Evolutionary conservation across 64 coral and sea anemone genomes (phyloP).

Genomic region (Montipora efflorescens): DNA sequence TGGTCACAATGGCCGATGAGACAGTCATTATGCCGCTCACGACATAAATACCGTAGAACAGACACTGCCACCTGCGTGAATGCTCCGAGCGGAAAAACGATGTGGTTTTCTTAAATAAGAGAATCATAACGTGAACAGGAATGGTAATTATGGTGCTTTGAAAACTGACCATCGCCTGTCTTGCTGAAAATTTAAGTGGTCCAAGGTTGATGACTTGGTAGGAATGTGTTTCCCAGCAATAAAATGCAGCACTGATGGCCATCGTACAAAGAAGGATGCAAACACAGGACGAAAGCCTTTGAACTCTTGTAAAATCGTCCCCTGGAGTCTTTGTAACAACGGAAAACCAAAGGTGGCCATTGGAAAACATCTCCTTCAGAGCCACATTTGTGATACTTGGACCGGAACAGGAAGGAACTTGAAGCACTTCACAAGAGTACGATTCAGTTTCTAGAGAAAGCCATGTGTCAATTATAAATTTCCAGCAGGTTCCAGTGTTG

Average conservation of each 20-base stretch:
- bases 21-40: neutral
- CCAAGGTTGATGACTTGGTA: slow-evolving; percentile 48
- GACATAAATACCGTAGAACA: neutral
- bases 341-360: slow-evolving; percentile 67
- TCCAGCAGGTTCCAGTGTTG: too few relatives aligned
- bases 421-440: too few relatives aligned
- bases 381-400: too few relatives aligned
- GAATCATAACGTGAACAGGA: too few relatives aligned
- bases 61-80: neutral
- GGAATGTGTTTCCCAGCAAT: slow-evolving; percentile 28
- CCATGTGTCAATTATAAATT: too few relatives aligned
- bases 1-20: slow-evolving; percentile 7
- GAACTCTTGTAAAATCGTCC: slow-evolving; percentile 69
- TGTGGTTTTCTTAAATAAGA: too few relatives aligned
- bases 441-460: too few relatives aligned
- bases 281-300: slow-evolving; percentile 67
- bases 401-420: too few relatives aligned
- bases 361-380: too few relatives aligned
- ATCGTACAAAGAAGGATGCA: slow-evolving; percentile 46
- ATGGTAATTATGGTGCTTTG: slow-evolving; percentile 74
- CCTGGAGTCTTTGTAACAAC: slow-evolving; percentile 52
- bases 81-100: neutral
- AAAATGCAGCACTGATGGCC: slow-evolving; percentile 74
- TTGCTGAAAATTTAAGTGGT: slow-evolving; percentile 50
- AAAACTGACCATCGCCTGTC: slow-evolving; percentile 44